Percentiles rank a stretch among this genome's conserved stretches.
Evolutionary conservation across 2,113 vertebrate species (phyloP).

Genomic region (Neogale vison): DNA sequence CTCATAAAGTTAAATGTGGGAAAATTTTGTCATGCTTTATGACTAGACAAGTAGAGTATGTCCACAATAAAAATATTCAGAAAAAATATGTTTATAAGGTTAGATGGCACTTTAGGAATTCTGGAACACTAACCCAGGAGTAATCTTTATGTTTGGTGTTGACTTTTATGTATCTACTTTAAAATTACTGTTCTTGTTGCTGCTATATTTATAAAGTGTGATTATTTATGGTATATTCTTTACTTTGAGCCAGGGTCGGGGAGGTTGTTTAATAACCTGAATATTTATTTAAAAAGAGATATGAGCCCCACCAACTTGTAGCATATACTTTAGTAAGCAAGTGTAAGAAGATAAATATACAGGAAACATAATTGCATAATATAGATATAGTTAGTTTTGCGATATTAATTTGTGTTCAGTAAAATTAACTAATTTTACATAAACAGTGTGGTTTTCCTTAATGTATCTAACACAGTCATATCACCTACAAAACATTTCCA

Average conservation of each 20-base stretch:
- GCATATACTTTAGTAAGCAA: not conserved
- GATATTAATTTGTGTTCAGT: not conserved
- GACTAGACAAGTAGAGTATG: not conserved
- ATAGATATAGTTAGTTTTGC: not conserved
- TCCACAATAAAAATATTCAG: not conserved
- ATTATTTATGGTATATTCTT: not conserved
- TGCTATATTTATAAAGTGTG: not conserved
- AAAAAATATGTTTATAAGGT: not conserved
- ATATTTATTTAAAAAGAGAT: not conserved
- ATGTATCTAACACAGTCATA: not conserved
- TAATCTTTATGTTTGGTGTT: not conserved
- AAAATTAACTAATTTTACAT: not conserved
- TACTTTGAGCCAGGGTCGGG: not conserved
- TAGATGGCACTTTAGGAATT: not conserved
- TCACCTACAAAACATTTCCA: not conserved
- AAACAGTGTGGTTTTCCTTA: not conserved
- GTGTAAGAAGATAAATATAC: not conserved
- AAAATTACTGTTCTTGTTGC: not conserved
- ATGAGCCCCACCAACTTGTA: not conserved
- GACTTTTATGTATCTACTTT: not conserved
- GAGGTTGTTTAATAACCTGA: not conserved
- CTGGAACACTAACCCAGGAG: not conserved
- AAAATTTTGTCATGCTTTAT: not conserved
- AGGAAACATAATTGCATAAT: not conserved
- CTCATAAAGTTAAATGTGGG: not conserved